Base-by-base conservation (phyloP, 2,797 vertebrate species). In the Lophotriccus pileatus region DNA sequence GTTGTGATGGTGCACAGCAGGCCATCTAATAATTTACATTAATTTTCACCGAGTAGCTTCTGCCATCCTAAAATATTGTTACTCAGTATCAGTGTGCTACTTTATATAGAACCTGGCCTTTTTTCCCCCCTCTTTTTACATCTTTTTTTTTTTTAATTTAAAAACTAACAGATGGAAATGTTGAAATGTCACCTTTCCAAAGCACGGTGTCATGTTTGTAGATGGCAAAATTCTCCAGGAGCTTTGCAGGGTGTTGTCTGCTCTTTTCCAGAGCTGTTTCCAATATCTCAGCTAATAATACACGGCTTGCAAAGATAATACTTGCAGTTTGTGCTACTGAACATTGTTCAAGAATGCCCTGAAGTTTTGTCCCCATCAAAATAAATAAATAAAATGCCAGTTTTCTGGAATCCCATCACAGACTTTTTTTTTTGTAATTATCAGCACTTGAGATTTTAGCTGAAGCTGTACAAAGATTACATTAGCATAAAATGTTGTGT, bases 401-500 rank as follows among this genome's bases (percentile, higher is more conserved):
- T 47, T 94, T 97, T 97, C 92, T 87, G 91, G 93, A 97, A 95
- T 95, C 68, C 78, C 84, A 64, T 96, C 94, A 84, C 77, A 93
- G 84, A 39, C 30, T 46, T 46, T 89, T 96, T 46, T 46, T 89
- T 96, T 97, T 62, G 74, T 97, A 98, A 97, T 98, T 97, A 97
- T 95, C 87, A 89, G 68, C 77, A 92, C 97, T 98, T 96, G 92
- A 97, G 94, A 94, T 97, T 97, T 97, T 97, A 94, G 92, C 91
- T 97, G 92, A 97, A 95, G 68, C 73, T 93, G 96, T 89, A 97
- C 90, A 97, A 97, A 98, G 96, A 98, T 97, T 98, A 73, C 97
- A 98, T 98, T 98, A 97, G 90, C 97, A 98, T 98, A 97, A 98
- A 97, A 93, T 97, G 81, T 96, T 97, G 92, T 97, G 94, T 97